phyloP scores from a whole-genome alignment of 1,140 invertebrate species.

The Pogonognathellus flavescens region DNA sequence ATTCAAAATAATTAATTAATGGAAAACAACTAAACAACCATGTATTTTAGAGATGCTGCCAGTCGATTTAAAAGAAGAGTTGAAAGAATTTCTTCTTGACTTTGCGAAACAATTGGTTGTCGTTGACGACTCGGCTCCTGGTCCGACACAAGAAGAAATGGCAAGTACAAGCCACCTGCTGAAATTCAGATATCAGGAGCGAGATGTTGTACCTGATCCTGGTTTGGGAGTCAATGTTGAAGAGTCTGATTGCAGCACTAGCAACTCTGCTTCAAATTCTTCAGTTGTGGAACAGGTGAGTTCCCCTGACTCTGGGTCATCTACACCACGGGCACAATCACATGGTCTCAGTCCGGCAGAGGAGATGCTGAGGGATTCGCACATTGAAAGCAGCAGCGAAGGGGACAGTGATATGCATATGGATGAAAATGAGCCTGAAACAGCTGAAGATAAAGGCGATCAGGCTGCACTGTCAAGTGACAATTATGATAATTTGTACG shows the following conservation, averaged over 20 bases:
- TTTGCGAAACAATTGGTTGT: slow-evolving; percentile 21
- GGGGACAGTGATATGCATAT: background rate
- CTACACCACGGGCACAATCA: background rate
- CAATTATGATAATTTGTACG: too few relatives aligned
- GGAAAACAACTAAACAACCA: too few relatives aligned
- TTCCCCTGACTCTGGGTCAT: background rate
- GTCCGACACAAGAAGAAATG: background rate
- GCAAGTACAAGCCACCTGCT: background rate
- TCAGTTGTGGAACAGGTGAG: background rate
- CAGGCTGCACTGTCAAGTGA: background rate
- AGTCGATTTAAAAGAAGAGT: background rate
- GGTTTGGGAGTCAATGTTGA: slow-evolving; percentile 38
- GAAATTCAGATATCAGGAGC: slow-evolving; percentile 46
- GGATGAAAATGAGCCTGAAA: background rate
- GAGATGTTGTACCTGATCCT: slow-evolving; percentile 51
- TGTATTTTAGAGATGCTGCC: background rate
- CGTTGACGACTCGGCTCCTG: slow-evolving; percentile 15
- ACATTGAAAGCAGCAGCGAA: background rate
- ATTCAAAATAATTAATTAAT: too few relatives aligned
- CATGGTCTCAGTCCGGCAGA: background rate
- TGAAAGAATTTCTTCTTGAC: background rate
- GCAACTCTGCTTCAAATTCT: slow-evolving; percentile 2
- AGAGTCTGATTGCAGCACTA: background rate
- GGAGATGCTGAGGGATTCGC: background rate
- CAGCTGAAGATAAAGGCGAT: background rate